Evolutionary conservation across 2,113 vertebrate species (phyloP), one percentile per base, ranked within the genome.

Genomic region (Lagenorhynchus albirostris): DNA sequence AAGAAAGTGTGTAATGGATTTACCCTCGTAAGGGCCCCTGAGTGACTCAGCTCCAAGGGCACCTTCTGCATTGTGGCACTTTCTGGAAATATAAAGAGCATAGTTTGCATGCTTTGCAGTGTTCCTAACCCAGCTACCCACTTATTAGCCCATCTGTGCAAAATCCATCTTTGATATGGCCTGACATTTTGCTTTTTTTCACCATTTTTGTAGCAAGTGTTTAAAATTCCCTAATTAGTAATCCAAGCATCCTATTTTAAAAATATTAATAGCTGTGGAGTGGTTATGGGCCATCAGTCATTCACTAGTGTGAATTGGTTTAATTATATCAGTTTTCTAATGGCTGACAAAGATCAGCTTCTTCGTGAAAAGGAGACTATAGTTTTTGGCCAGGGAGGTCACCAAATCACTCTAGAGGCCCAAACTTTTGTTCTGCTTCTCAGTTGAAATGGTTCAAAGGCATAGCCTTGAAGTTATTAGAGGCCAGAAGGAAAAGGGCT

Each of bases 281-380:
- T 90, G 33, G 53, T 77, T 85, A 91, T 70, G 33, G 47, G 71
- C 3, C 15, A 79, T 82, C 71, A 88, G 77, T 96, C 81, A 96
- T 60, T 80, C 55, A 67, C 29, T 58, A 81, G 23, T 80, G 21
- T 94, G 18, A 95, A 93, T 6, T 93, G 89, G 47, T 62, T 93
- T 95, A 97, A 95, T 96, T 93, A 96, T 47, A 94, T 91, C 79
- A 95, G 93, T 95, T 89, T 94, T 89, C 95, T 91, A 91, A 83
- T 73, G 71, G 63, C 41, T 86, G 86, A 96, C 81, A 97, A 95
- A 94, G 67, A 95, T 88, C 77, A 93, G 67, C 55, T 73, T 77
- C 38, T 89, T 77, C 67, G 41, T 79, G 33, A 26, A 89, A 82
- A 85, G 18, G 23, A 94, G 36, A 68, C 47, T 55, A 55, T 33